phyloP scores from a whole-genome alignment of 2,113 vertebrate genomes.

The Heliornis fulica region DNA sequence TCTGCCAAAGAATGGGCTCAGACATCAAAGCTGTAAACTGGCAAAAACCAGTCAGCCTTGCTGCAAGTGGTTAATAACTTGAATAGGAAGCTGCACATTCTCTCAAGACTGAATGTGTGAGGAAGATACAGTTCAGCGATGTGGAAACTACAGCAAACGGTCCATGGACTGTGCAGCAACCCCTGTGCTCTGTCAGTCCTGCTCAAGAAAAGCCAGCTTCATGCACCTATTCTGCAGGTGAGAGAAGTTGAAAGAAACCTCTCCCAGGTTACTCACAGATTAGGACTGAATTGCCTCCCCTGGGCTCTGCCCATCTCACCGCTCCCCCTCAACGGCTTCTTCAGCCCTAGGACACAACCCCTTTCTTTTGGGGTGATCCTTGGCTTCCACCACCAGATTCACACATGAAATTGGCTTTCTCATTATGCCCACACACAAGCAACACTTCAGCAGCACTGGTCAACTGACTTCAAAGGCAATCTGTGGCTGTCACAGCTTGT shows the following conservation, averaged over 20 bases:
- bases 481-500: background rate
- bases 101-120: background rate
- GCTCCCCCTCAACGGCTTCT: background rate
- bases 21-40: background rate
- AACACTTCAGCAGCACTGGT: background rate
- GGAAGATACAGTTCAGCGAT: background rate
- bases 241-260: background rate
- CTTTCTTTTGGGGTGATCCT: background rate
- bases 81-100: background rate
- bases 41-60: background rate
- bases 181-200: background rate
- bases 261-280: background rate
- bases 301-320: background rate
- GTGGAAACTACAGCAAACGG: background rate
- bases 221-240: background rate
- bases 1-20: background rate
- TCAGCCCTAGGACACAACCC: rapidly evolving
- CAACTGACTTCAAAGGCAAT: background rate
- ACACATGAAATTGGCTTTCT: background rate
- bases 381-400: background rate
- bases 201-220: background rate
- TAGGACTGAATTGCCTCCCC: background rate
- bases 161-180: background rate
- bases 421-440: background rate
- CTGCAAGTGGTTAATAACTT: background rate